These are phyloP conservation scores for Manis crassicaudata DNA, from an alignment of 2,797 vertebrate genomes.

Conservation along the genomic window DNA sequence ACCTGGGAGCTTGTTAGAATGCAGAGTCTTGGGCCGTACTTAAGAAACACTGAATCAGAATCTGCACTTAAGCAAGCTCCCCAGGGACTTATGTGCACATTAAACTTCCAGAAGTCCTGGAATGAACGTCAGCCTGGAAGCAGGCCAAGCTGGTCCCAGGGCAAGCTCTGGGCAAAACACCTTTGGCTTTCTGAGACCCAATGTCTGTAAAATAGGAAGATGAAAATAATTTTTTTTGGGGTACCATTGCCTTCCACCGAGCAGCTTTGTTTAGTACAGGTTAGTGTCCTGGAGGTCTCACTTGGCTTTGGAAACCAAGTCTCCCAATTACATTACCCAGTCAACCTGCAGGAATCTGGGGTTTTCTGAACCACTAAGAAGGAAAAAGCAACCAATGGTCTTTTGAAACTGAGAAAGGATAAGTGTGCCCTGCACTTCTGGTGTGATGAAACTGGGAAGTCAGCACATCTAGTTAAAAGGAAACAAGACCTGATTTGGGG, in stretches of 20 bases:
- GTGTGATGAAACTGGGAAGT: not conserved
- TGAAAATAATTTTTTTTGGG: not conserved
- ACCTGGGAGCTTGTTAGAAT: not conserved
- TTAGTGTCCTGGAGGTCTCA: not conserved
- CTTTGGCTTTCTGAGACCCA: not conserved
- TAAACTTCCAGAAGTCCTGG: not conserved
- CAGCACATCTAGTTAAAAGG: not conserved
- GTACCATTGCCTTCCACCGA: not conserved
- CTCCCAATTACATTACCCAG: too few relatives aligned
- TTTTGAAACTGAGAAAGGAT: not conserved
- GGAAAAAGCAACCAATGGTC: not conserved
- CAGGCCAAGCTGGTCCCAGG: not conserved
- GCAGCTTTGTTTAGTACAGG: not conserved
- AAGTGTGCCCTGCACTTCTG: not conserved
- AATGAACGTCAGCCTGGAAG: not conserved
- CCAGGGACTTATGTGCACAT: not conserved
- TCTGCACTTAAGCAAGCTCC: not conserved
- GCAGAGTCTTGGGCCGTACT: not conserved
- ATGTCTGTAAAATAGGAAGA: not conserved
- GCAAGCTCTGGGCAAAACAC: not conserved
- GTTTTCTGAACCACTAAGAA: not conserved
- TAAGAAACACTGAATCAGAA: not conserved
- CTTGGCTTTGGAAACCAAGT: not conserved
- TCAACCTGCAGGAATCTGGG: not conserved
- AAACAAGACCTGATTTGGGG: not conserved